Percentiles rank a stretch among this genome's conserved stretches.
These are phyloP conservation scores for Forbesichthys agassizii DNA, from an alignment of 2,113 vertebrate genomes.

Conservation along the genomic window DNA sequence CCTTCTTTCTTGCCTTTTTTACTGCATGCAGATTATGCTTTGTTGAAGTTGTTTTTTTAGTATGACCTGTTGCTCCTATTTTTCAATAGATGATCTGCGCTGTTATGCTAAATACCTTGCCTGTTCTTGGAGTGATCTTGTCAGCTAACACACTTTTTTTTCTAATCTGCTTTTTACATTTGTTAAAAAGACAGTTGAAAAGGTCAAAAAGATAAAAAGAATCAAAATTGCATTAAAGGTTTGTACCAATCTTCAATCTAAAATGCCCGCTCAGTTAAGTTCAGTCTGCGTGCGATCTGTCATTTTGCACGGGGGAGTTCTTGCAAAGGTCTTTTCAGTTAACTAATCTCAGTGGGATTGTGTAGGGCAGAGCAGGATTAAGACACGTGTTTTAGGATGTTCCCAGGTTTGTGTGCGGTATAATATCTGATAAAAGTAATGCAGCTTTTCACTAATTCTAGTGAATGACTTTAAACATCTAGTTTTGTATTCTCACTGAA, in stretches of 20 bases:
- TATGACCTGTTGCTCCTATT: conserved; percentile 19
- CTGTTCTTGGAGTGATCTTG: conserved; percentile 84
- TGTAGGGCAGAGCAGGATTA: conserved; percentile 36
- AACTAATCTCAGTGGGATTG: conserved; percentile 58
- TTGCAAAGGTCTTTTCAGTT: conserved; percentile 84
- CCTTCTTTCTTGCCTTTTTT: conserved; percentile 32
- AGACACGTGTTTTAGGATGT: conserved; percentile 14
- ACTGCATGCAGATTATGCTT: conserved; percentile 63
- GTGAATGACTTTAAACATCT: no score
- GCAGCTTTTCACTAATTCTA: neutral
- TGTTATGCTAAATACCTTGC: conserved; percentile 81
- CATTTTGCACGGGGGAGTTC: conserved; percentile 80
- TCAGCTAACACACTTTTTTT: conserved; percentile 81
- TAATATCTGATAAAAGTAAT: neutral
- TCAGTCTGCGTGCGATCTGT: conserved; percentile 76
- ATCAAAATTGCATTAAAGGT: conserved; percentile 99
- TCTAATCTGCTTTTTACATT: conserved; percentile 88
- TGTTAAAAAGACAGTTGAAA: conserved; percentile 97
- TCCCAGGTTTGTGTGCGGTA: neutral
- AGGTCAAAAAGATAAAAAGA: conserved; percentile 99
- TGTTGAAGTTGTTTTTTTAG: conserved; percentile 22
- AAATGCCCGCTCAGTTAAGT: conserved; percentile 78
- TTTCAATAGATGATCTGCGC: conserved; percentile 61
- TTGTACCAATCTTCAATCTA: conserved; percentile 93
- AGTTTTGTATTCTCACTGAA: neutral